Evolutionary conservation across 2,888 invertebrate genomes (phyloP).

Genomic region (Hemaris fuciformis): DNA sequence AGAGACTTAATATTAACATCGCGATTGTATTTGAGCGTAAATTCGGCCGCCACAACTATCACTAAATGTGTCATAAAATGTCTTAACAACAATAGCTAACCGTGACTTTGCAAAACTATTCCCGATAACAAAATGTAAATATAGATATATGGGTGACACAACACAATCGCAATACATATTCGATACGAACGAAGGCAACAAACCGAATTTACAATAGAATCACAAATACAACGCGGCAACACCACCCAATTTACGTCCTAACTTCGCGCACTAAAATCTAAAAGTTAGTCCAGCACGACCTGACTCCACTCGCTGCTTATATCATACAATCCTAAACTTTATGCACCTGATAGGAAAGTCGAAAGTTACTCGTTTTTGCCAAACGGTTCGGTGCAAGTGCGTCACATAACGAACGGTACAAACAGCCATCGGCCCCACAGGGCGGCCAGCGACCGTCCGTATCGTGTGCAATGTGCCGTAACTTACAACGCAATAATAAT

Average conservation of each 20-base stretch:
- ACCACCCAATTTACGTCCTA: constrained; percentile 15
- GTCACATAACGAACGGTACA: neutral
- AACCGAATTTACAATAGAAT: constrained; percentile 1
- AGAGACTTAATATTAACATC: constrained; percentile 56
- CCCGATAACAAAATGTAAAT: neutral
- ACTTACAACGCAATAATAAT: constrained; percentile 34
- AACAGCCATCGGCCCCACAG: neutral
- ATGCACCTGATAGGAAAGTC: constrained; percentile 49
- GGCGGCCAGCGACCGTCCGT: neutral
- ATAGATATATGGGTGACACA: neutral
- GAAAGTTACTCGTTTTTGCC: constrained; percentile 39
- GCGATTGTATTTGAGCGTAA: constrained; percentile 11
- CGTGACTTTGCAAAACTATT: neutral
- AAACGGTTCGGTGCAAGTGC: constrained; percentile 28
- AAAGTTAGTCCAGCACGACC: constrained; percentile 42
- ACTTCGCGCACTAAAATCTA: constrained; percentile 33
- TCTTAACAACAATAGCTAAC: constrained; percentile 1
- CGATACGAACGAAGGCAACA: neutral
- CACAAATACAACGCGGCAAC: constrained; percentile 1
- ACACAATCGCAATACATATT: neutral
- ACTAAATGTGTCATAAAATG: neutral
- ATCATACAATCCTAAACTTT: constrained; percentile 43
- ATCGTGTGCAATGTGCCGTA: constrained; percentile 2
- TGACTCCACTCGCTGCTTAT: constrained; percentile 36
- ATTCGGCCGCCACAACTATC: neutral